Conservation (phyloP, 2,797 vertebrate genomes). For the Neosalanx taihuensis region DNA sequence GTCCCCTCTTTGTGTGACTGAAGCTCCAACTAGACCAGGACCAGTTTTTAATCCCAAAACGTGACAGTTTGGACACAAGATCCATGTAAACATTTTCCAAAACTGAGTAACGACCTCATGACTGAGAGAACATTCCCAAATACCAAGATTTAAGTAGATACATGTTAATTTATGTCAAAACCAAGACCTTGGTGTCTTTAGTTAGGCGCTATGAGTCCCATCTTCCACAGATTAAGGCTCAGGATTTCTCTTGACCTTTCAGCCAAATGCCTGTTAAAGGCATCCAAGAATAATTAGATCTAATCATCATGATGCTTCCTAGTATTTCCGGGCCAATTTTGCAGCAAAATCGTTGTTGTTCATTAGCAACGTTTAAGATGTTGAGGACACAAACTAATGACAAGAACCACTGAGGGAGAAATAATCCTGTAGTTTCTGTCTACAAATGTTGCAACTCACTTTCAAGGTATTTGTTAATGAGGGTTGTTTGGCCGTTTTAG, state of each 20-base stretch:
- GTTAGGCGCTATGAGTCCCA: slow-evolving; percentile 44
- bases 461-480: slow-evolving; percentile 74
- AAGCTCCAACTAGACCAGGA: slow-evolving; percentile 11
- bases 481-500: slow-evolving; percentile 33
- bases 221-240: slow-evolving; percentile 63
- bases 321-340: slow-evolving; percentile 46
- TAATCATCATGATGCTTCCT: slow-evolving; percentile 52
- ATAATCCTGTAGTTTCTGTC: slow-evolving; percentile 49
- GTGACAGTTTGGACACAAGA: slow-evolving; percentile 8
- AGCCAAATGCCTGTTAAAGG: slow-evolving; percentile 71
- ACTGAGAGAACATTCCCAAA: too few relatives aligned
- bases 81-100: too few relatives aligned
- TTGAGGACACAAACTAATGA: slow-evolving; percentile 68
- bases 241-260: slow-evolving; percentile 77
- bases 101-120: too few relatives aligned
- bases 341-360: slow-evolving; percentile 48
- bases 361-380: slow-evolving; percentile 70
- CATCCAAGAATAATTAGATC: slow-evolving; percentile 65
- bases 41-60: neutral
- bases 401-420: slow-evolving; percentile 52
- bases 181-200: slow-evolving; percentile 11
- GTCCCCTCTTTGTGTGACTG: slow-evolving; percentile 8
- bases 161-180: slow-evolving; percentile 2
- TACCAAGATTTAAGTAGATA: too few relatives aligned
- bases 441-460: slow-evolving; percentile 54